These are phyloP conservation scores for Phalacrocorax brasilianus DNA, from an alignment of 2,113 vertebrate species.

Conservation along the genomic window DNA sequence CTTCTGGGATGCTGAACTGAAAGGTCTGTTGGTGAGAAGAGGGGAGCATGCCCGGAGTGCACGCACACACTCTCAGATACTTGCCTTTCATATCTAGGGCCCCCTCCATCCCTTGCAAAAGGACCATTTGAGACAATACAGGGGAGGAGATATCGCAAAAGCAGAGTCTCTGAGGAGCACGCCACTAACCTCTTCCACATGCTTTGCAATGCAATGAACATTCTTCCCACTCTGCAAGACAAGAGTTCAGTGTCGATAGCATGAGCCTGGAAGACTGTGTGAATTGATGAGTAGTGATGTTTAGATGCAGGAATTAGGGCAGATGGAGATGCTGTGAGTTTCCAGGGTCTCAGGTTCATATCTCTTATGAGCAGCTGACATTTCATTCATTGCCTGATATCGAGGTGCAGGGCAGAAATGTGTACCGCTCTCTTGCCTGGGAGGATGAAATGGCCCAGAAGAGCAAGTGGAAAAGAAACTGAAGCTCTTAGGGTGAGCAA, in stretches of 20 bases:
- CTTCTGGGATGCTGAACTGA: not conserved
- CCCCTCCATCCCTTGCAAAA: not conserved
- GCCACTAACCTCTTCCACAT: not conserved
- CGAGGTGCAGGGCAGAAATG: not conserved
- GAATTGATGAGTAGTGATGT: not conserved
- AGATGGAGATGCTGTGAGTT: not conserved
- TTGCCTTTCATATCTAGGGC: not conserved
- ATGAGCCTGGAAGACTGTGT: not conserved
- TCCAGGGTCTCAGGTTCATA: not conserved
- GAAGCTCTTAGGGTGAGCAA: not conserved
- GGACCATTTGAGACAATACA: fast-evolving
- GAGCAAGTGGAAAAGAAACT: not conserved
- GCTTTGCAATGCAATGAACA: not conserved
- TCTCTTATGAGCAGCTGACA: not conserved
- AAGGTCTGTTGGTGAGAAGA: not conserved
- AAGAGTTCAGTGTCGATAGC: not conserved
- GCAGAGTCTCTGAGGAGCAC: not conserved
- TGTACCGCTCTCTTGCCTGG: not conserved
- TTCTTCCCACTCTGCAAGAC: not conserved
- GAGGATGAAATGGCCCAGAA: too few relatives aligned
- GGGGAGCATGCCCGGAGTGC: not conserved
- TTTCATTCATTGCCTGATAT: not conserved
- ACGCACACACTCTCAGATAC: not conserved
- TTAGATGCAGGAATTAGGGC: not conserved
- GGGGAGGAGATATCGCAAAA: not conserved